These are phyloP conservation scores for Carcina quercana DNA, from an alignment of 2,888 invertebrate species.

Conservation along the genomic window DNA sequence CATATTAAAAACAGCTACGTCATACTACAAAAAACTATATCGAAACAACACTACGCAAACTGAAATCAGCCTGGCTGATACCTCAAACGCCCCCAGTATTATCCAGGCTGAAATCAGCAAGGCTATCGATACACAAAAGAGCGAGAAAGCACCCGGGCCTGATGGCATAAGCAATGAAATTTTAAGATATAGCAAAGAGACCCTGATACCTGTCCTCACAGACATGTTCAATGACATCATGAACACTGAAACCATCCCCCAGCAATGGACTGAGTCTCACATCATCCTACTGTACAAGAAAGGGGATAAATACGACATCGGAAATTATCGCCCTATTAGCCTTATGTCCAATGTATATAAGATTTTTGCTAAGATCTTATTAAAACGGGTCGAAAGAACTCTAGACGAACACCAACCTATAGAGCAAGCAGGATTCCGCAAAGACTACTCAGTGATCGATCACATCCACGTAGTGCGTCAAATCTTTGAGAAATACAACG, in stretches of 20 bases:
- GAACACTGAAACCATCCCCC: neutral
- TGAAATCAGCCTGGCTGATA: conserved; percentile 2
- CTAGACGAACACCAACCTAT: conserved; percentile 1
- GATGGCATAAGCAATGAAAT: conserved; percentile 21
- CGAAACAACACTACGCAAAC: conserved; percentile 9
- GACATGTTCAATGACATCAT: conserved; percentile 7
- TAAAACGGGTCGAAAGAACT: too few species aligned
- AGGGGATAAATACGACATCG: conserved; percentile 15
- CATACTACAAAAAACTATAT: conserved; percentile 13
- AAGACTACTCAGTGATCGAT: conserved; percentile 5
- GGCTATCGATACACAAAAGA: conserved; percentile 21
- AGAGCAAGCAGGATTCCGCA: neutral
- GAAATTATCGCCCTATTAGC: conserved; percentile 16
- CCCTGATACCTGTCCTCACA: conserved; percentile 16
- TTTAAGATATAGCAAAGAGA: conserved; percentile 15
- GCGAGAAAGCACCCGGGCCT: conserved; percentile 21
- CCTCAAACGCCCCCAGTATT: conserved; percentile 14
- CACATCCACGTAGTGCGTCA: conserved; percentile 10
- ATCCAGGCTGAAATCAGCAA: conserved; percentile 18
- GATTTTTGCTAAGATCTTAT: too few species aligned
- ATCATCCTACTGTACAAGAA: conserved; percentile 20
- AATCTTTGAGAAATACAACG: conserved; percentile 10
- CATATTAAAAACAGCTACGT: conserved; percentile 4
- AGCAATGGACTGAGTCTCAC: conserved; percentile 18
- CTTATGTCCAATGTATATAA: neutral